These are phyloP conservation scores for Agapetus fuscipes DNA, from an alignment of 2,888 invertebrate genomes.

Conservation along the genomic window DNA sequence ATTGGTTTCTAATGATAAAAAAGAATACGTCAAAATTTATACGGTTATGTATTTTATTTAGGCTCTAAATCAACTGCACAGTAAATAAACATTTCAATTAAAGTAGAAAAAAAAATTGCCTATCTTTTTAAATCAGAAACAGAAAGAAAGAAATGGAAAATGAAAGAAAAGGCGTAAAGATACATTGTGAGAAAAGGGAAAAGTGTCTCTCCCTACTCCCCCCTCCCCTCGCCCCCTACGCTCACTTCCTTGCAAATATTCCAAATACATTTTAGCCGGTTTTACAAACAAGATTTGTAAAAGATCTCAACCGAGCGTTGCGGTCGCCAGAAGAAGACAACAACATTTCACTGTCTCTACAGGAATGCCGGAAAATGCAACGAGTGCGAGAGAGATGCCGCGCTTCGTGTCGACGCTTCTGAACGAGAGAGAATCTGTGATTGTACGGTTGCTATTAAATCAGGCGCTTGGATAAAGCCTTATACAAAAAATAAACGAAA, in stretches of 20 bases:
- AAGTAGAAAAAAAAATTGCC: too few relatives aligned
- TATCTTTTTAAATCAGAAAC: too few relatives aligned
- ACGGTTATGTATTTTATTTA: neutral
- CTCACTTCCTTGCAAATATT: conserved; percentile 3
- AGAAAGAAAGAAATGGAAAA: too few relatives aligned
- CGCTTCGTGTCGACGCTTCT: neutral
- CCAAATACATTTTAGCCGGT: conserved; percentile 9
- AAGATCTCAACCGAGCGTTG: conserved; percentile 10
- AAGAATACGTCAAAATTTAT: too few relatives aligned
- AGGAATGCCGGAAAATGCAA: neutral
- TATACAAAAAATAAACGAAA: neutral
- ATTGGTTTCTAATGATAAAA: too few relatives aligned
- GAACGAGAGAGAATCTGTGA: conserved; percentile 10
- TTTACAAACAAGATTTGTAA: conserved; percentile 13
- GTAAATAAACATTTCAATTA: neutral
- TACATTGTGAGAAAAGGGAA: neutral
- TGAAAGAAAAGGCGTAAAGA: neutral
- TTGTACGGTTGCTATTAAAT: conserved; percentile 18
- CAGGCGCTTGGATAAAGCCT: conserved; percentile 6
- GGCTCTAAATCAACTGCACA: neutral
- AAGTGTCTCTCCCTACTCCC: too few relatives aligned
- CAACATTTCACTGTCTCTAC: neutral
- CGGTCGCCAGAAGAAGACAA: conserved; percentile 5
- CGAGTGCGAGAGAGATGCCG: conserved; percentile 1
- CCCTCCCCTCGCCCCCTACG: too few relatives aligned